Evolutionary conservation across 2,113 vertebrate genomes (phyloP).

Genomic region (Meleagris gallopavo): DNA sequence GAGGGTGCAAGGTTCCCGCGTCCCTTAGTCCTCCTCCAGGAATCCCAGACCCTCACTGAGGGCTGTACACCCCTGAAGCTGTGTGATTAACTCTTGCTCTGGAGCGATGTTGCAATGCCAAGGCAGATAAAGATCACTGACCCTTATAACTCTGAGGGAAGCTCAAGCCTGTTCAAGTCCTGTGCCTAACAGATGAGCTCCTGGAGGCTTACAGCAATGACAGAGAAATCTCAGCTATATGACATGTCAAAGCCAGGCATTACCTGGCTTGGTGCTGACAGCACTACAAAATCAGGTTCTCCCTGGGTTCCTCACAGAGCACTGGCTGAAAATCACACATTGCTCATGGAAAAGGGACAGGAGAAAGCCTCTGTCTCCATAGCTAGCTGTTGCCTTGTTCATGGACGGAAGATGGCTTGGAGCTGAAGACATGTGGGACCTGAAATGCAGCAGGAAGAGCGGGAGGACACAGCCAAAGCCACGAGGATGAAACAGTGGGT

Average conservation of each 20-base stretch:
- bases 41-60: not conserved
- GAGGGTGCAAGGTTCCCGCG: not conserved
- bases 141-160: not conserved
- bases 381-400: not conserved
- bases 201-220: not conserved
- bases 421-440: not conserved
- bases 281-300: not conserved
- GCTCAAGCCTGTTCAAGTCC: not conserved
- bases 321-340: not conserved
- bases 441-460: not conserved
- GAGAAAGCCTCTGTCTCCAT: not conserved
- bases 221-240: conserved; percentile 6
- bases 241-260: not conserved
- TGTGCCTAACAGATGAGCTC: not conserved
- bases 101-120: not conserved
- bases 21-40: not conserved
- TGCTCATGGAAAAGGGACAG: not conserved
- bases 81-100: not conserved
- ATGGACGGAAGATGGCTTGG: not conserved
- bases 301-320: not conserved
- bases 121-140: not conserved
- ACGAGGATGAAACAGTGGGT: fast-evolving
- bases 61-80: not conserved
- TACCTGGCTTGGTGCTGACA: not conserved
- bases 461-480: not conserved